phyloP scores from a whole-genome alignment of 2,797 vertebrate genomes.

The Thripadectes ignobilis region DNA sequence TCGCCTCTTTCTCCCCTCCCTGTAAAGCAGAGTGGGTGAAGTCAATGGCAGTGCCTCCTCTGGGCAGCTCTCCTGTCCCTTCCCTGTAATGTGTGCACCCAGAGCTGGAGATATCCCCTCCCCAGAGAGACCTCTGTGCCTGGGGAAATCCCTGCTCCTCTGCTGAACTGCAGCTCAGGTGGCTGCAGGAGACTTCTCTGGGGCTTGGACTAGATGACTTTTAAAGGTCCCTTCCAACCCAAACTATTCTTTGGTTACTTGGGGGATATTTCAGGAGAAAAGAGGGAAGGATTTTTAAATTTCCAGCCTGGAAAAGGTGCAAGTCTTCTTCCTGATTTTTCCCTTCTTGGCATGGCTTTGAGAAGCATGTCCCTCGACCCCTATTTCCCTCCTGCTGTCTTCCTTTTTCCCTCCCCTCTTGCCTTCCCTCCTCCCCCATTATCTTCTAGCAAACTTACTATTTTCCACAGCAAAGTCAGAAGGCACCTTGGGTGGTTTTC shows the following conservation, averaged over 20 bases:
- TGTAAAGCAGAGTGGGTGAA: not conserved
- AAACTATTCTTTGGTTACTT: not conserved
- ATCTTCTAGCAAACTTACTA: not conserved
- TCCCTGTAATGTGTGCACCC: not conserved
- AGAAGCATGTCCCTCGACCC: not conserved
- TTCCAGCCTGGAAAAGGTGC: not conserved
- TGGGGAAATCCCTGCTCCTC: not conserved
- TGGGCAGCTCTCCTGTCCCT: not conserved
- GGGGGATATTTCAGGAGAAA: not conserved
- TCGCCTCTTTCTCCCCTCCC: not conserved
- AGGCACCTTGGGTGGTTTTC: not conserved
- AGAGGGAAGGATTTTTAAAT: not conserved
- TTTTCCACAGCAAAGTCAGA: not conserved
- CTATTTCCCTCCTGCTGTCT: not conserved
- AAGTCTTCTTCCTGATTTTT: not conserved
- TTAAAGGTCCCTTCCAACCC: not conserved
- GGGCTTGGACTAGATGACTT: not conserved
- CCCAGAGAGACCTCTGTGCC: not conserved
- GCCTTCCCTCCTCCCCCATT: not conserved
- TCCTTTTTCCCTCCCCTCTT: not conserved
- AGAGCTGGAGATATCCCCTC: fast-evolving
- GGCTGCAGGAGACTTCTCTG: not conserved
- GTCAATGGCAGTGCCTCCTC: not conserved
- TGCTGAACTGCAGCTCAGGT: fast-evolving
- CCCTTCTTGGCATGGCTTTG: not conserved